Evolutionary conservation across 2,888 invertebrate species (phyloP).

Genomic region (Lasioglossum lativentre): DNA sequence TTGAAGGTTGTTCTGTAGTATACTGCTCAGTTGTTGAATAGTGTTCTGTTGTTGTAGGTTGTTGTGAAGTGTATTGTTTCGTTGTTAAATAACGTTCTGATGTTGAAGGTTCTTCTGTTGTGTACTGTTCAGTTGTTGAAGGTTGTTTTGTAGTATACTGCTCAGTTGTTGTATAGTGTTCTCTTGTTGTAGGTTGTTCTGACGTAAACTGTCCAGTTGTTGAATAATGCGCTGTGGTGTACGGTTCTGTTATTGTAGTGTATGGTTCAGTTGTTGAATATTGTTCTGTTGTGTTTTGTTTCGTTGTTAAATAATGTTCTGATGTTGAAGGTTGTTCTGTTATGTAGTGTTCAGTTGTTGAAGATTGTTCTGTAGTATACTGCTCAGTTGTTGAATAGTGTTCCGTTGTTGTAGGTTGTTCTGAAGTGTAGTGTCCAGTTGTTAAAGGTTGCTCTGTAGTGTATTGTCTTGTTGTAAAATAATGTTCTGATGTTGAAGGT

Average conservation of each 20-base stretch:
- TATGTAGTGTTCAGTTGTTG: not conserved
- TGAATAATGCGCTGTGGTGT: not conserved
- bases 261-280: not conserved
- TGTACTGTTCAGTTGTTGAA: not conserved
- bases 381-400: not conserved
- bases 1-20: not conserved
- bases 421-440: conserved; percentile 8
- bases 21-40: not conserved
- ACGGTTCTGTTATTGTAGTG: conserved; percentile 24
- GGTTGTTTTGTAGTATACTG: conserved; percentile 4
- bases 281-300: not conserved
- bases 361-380: not conserved
- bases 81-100: not conserved
- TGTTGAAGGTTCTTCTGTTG: not conserved
- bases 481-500: conserved; percentile 2
- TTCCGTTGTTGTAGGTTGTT: conserved; percentile 6
- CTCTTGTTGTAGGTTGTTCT: conserved; percentile 6
- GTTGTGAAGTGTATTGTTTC: not conserved
- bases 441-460: not conserved
- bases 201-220: not conserved
- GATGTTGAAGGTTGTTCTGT: conserved; percentile 8
- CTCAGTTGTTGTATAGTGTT: not conserved
- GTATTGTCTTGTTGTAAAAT: not conserved
- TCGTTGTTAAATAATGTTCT: not conserved
- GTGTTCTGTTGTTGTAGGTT: not conserved